Evolutionary conservation across 2,888 invertebrate species (phyloP).

Genomic region (Stegana nigrithorax): DNA sequence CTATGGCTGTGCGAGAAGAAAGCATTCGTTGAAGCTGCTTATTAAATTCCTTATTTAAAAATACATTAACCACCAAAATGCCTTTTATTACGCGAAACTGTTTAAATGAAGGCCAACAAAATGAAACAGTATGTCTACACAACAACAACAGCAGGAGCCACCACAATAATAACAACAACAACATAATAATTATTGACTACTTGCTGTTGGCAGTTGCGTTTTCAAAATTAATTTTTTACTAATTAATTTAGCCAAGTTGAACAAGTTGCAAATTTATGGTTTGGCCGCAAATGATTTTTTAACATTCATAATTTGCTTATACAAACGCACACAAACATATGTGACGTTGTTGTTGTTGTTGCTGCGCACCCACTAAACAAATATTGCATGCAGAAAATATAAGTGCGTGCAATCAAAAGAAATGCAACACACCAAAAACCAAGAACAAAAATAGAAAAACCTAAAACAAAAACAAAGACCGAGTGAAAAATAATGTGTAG

Average conservation of each 20-base stretch:
- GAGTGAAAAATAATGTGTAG: too few relatives aligned
- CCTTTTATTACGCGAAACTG: slow-evolving; percentile 28
- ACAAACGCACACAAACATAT: background rate
- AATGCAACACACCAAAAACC: too few relatives aligned
- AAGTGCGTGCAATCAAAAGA: slow-evolving; percentile 5
- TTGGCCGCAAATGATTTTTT: too few relatives aligned
- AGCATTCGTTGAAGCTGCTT: slow-evolving; percentile 45
- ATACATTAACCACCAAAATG: slow-evolving; percentile 56
- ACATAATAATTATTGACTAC: background rate
- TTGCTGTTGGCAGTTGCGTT: background rate
- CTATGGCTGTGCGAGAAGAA: background rate
- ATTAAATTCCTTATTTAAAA: slow-evolving; percentile 61
- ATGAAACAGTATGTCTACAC: background rate
- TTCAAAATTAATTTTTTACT: background rate
- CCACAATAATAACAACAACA: background rate
- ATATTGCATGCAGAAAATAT: background rate
- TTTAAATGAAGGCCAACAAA: background rate
- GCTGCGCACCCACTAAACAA: background rate
- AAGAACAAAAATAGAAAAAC: background rate
- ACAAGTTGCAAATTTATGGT: slow-evolving; percentile 7
- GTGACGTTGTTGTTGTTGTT: background rate
- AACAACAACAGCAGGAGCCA: background rate
- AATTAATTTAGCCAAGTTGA: background rate
- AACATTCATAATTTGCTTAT: too few relatives aligned
- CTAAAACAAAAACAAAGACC: slow-evolving; percentile 4